Conservation (phyloP, 2,888 invertebrate species). For the Bombyx huttoni region DNA sequence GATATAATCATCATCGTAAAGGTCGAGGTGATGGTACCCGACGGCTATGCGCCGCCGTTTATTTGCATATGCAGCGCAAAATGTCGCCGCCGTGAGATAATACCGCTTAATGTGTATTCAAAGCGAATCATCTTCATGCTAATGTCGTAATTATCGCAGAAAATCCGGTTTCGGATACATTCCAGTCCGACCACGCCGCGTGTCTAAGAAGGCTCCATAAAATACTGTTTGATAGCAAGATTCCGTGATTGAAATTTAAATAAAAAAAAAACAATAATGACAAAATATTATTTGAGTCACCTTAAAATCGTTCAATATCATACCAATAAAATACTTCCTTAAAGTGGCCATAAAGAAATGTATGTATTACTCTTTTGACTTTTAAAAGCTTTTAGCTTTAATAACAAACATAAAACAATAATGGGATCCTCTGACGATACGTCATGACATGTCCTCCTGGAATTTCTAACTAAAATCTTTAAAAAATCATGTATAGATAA, state of each 20-base stretch:
- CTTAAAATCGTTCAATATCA: background rate
- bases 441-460: slow-evolving; percentile 12
- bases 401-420: slow-evolving; percentile 2
- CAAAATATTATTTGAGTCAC: too few relatives aligned
- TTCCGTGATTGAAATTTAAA: background rate
- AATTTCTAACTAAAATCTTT: slow-evolving; percentile 35
- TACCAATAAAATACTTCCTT: background rate
- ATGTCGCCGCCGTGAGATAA: slow-evolving; percentile 13
- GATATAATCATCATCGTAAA: slow-evolving; percentile 9
- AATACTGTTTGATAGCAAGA: background rate
- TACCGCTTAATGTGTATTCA: slow-evolving; percentile 29
- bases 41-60: slow-evolving; percentile 8
- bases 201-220: slow-evolving; percentile 7
- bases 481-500: slow-evolving; percentile 14
- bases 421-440: slow-evolving; percentile 8
- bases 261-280: background rate
- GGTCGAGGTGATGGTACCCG: slow-evolving; percentile 7
- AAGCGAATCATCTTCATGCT: slow-evolving; percentile 42
- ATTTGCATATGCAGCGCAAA: slow-evolving; percentile 28
- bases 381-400: slow-evolving; percentile 7
- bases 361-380: background rate
- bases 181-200: slow-evolving; percentile 10
- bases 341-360: background rate
- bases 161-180: slow-evolving; percentile 12
- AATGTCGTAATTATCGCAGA: slow-evolving; percentile 38